Conservation (phyloP, 2,797 vertebrate genomes). For the Sebastes cheni region DNA sequence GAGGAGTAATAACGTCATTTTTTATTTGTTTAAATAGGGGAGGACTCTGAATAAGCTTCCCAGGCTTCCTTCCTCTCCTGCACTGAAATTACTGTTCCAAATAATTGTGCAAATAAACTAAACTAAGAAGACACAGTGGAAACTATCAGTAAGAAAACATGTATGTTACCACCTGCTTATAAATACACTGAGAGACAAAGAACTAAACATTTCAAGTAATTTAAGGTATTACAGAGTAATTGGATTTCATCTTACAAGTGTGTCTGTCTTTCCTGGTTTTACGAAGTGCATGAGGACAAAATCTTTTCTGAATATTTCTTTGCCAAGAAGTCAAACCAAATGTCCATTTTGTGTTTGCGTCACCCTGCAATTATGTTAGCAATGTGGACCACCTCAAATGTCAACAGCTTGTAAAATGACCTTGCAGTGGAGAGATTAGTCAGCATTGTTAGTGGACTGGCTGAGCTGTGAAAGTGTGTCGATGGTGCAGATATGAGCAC, state of each 20-base stretch:
- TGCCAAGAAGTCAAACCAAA: neutral
- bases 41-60: too few relatives aligned
- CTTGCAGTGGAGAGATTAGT: conserved; percentile 21
- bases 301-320: neutral
- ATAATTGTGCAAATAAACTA: too few relatives aligned
- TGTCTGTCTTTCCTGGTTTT: neutral
- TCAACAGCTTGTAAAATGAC: conserved; percentile 52
- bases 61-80: too few relatives aligned
- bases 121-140: neutral
- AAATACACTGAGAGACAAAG: neutral
- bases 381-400: conserved; percentile 48
- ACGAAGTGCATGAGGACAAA: neutral
- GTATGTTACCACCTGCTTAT: neutral
- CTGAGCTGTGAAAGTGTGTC: neutral
- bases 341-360: neutral
- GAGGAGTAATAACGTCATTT: too few relatives aligned
- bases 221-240: neutral
- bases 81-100: too few relatives aligned
- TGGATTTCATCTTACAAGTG: neutral
- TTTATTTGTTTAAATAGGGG: too few relatives aligned
- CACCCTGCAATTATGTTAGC: conserved; percentile 4
- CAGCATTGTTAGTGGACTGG: neutral
- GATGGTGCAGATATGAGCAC: neutral
- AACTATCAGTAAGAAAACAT: neutral
- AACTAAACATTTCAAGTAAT: neutral